Evolutionary conservation across 2,797 vertebrate genomes (phyloP).

Genomic region (Labeo calbasu): DNA sequence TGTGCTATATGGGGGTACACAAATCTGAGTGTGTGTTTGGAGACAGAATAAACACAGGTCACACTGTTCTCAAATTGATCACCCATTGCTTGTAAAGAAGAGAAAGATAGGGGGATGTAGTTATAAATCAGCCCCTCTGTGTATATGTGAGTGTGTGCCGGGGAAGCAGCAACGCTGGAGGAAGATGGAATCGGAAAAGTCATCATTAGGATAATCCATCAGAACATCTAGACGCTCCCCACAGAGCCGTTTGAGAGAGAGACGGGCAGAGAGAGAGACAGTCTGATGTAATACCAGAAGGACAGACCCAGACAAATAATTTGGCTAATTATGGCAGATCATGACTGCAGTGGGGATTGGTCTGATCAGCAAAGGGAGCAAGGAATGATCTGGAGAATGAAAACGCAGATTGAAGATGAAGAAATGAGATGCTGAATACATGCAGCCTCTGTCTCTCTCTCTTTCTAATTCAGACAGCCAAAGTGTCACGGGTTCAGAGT

Average conservation of each 20-base stretch:
- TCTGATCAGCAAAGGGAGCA: conserved; percentile 14
- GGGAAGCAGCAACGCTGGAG: conserved; percentile 24
- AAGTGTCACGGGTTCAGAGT: conserved; percentile 14
- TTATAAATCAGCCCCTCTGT: conserved; percentile 37
- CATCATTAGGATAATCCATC: conserved; percentile 56
- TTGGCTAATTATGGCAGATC: conserved; percentile 42
- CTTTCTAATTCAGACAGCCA: neutral
- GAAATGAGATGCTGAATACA: conserved; percentile 2
- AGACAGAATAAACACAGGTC: conserved; percentile 45
- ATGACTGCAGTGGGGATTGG: conserved; percentile 12
- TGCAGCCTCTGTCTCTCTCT: conserved; percentile 1
- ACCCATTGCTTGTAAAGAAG: conserved; percentile 36
- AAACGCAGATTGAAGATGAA: conserved; percentile 23
- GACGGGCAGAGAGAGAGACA: neutral
- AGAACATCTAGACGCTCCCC: conserved; percentile 23
- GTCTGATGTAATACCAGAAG: conserved; percentile 34
- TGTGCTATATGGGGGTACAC: conserved; percentile 32
- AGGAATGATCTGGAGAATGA: conserved; percentile 28
- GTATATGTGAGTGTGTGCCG: neutral
- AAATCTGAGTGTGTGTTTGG: conserved; percentile 40
- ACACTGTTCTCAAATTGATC: conserved; percentile 40
- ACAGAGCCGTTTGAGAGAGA: conserved; percentile 12
- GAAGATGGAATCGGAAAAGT: conserved; percentile 50
- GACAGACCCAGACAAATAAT: conserved; percentile 46
- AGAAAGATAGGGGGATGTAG: conserved; percentile 26